Percentiles rank a stretch among this genome's conserved stretches.
phyloP scores from a whole-genome alignment of 2,888 invertebrate genomes.

The Philopedon plagiatum region DNA sequence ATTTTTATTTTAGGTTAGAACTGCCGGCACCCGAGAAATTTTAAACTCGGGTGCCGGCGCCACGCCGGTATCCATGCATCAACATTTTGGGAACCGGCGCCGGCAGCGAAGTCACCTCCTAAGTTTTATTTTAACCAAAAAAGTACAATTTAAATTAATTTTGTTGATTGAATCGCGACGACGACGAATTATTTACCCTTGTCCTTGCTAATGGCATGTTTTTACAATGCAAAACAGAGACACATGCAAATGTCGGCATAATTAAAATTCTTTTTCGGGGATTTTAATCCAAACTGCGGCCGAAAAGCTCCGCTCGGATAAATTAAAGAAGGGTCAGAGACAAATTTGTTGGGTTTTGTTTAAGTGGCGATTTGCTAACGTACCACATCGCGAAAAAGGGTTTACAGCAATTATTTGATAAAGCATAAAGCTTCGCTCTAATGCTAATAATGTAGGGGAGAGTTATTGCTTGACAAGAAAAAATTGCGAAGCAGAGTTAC shows the following conservation, averaged over 20 bases:
- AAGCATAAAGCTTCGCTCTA: background rate
- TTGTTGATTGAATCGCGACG: background rate
- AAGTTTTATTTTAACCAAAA: background rate
- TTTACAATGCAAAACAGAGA: conserved; percentile 1
- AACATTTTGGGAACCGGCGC: too few relatives aligned
- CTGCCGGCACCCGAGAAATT: too few relatives aligned
- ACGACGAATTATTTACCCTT: background rate
- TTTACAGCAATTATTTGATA: background rate
- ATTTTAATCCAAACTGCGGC: conserved; percentile 4
- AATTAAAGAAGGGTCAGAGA: conserved; percentile 4
- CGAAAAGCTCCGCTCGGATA: background rate
- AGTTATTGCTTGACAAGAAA: too few relatives aligned
- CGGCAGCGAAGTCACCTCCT: too few relatives aligned
- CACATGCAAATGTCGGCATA: conserved; percentile 5
- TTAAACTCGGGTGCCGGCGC: too few relatives aligned
- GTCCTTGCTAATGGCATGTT: background rate
- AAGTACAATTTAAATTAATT: background rate
- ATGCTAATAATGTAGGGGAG: too few relatives aligned
- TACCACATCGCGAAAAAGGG: background rate
- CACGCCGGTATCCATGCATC: too few relatives aligned
- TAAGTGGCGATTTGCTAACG: background rate
- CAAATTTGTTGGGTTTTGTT: conserved; percentile 1
- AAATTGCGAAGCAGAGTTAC: too few relatives aligned
- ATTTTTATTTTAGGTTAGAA: too few relatives aligned
- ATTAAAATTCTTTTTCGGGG: conserved; percentile 13